Conservation (phyloP, 2,888 invertebrate species). For the Spilosoma lubricipeda region DNA sequence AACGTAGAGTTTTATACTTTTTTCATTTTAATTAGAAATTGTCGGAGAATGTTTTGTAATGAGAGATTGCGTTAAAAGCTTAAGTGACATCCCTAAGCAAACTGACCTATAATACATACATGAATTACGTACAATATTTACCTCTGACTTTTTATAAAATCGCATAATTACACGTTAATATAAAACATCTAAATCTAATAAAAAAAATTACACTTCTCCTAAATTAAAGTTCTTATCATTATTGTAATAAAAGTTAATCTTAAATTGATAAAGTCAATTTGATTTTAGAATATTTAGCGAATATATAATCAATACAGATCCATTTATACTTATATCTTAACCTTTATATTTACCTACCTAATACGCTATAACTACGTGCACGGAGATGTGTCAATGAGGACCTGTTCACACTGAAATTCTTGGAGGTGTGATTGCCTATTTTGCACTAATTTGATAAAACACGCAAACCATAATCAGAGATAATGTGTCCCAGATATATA, state of each 20-base stretch:
- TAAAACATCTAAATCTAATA: conserved; percentile 25
- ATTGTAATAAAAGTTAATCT: conserved; percentile 5
- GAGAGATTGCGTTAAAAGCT: background rate
- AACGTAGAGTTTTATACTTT: background rate
- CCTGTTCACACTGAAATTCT: background rate
- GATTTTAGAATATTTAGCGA: conserved; percentile 31
- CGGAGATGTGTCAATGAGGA: background rate
- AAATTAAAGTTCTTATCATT: conserved; percentile 13
- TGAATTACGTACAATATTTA: conserved; percentile 45
- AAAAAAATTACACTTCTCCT: conserved; percentile 24
- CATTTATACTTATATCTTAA: conserved; percentile 21
- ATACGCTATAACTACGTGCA: conserved; percentile 34
- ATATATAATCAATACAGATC: conserved; percentile 21
- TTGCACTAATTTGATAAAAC: background rate
- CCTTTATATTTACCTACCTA: conserved; percentile 36
- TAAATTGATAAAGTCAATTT: conserved; percentile 23
- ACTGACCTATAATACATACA: conserved; percentile 22
- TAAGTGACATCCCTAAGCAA: background rate
- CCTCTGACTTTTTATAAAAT: conserved; percentile 36
- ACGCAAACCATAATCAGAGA: background rate
- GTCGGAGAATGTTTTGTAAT: background rate
- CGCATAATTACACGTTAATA: conserved; percentile 30
- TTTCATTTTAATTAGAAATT: background rate
- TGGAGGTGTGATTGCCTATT: background rate
- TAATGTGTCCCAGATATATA: too few species aligned